Base-by-base conservation (phyloP, 1,140 invertebrate species). In the Drosophila eugracilis region DNA sequence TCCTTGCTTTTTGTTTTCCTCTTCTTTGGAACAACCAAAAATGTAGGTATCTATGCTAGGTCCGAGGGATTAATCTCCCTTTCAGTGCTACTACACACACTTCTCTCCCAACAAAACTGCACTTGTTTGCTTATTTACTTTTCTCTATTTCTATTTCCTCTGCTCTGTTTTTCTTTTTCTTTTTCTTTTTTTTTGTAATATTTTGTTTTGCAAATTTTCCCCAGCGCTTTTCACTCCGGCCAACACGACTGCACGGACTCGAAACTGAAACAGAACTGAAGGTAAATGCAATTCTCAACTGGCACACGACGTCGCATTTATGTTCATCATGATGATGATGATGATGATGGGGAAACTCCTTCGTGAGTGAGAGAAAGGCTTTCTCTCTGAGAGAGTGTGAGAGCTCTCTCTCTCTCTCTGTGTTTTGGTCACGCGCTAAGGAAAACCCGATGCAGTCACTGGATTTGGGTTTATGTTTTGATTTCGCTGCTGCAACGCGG, bases 221-320 rank as follows among this genome's bases (percentile, higher is more conserved):
- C 34, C 32, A 24, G 34, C 32, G 17, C 47, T 52, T 41, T 45
- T 60, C 54, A 49, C 70, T 79, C 62, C 81, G 77, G 59, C 62
- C 52, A 54, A 73, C 60, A 45, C 69, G 78, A 69, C 81, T 86
- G 81, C 81, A 85, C 67, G 77, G 77, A 86, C 77, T 81, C 77
- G 77, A 77, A 77, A 86, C 81, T 81, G 60, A 86, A 79, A 67
- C 78, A 74, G 78, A 88, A 86, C 83, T 88, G 74, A 86, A 76
- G 78, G 73, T 69, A 57, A 76, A 81, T 85, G 81, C 81, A 85
- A 58, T 86, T 85, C 65, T 24, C 69, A 55, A 37, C 41, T 59
- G 39, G 30, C 75, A 62, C 78, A 83, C 78, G 79, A 83, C 67
- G 67, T 59, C 34, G 45, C 69, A 72, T 70, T 86, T 77, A 59